Evolutionary conservation across 92 coral and sea anemone genomes (phyloP), one percentile per base, ranked within the genome.

Genomic region (Anthopleura xanthogrammica): DNA sequence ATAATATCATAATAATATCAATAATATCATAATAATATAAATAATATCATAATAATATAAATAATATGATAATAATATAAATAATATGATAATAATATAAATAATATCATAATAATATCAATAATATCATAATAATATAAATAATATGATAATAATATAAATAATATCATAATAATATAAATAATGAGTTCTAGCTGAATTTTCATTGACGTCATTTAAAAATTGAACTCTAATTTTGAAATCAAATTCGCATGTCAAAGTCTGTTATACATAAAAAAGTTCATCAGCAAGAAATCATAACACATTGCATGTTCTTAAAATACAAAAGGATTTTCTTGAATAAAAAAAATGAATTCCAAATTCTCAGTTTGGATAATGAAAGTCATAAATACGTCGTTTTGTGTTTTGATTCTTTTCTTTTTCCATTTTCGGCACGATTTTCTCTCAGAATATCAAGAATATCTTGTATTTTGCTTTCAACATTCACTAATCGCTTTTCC

Each of bases 401-500:
- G 16, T 29, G 52, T 43, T 43, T 75, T 12, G 62, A 55, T 76
- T 22, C 81, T 20, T 24, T 56, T 79, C 16, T 17, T 79, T 55
- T 57, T 58, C 82, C 55, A 17, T 60, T 23, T 10, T 48, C 42
- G 16, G 60, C 41, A 17, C 52, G 56, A 24, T 60, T 83, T 60
- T 68, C 72, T 79, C 29, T 78, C 57, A 85, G 62, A 40, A 85
- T 48, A 41, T 24, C 17, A 24, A 85, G 52, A 72, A 85, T 85
- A 2, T 85, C 88, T 56, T 68, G 73, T 24, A 79, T 68, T 23
- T 50, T 79, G 36, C 76, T 60, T 46, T 85, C 88, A 22, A 85
- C 83, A n/a, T 41, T 68, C 10, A 6, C 83, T 20, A 85, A 79
- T 78, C 88, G 55, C 39, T 71, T 54, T 29, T 85, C 88, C 60